phyloP scores from a whole-genome alignment of 1,140 invertebrate species.

The Drosophila pectinifera region DNA sequence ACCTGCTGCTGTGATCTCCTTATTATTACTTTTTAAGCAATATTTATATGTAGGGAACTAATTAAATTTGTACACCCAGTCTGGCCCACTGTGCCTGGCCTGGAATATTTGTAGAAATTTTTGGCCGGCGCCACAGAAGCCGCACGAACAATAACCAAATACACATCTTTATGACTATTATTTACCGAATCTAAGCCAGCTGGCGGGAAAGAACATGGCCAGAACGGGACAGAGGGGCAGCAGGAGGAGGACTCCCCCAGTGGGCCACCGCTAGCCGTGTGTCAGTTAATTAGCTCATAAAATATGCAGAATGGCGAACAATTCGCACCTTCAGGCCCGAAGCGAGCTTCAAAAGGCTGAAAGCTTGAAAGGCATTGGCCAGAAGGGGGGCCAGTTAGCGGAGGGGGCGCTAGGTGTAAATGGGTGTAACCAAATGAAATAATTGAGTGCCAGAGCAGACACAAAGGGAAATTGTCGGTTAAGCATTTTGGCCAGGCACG shows the following conservation, averaged over 20 bases:
- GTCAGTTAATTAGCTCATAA: constrained; percentile 83
- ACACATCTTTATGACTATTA: constrained; percentile 56
- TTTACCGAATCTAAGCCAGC: constrained; percentile 36
- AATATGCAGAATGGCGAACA: constrained; percentile 79
- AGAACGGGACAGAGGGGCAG: background rate
- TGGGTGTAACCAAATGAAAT: constrained; percentile 57
- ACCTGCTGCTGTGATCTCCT: no score
- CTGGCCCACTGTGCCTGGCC: constrained; percentile 11
- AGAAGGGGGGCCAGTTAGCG: background rate
- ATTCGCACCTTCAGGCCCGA: constrained; percentile 71
- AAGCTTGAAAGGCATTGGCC: constrained; percentile 9
- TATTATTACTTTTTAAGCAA: background rate
- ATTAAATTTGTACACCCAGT: no score
- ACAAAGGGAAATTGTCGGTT: constrained; percentile 19
- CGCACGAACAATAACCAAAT: constrained; percentile 43
- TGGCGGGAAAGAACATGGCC: constrained; percentile 16
- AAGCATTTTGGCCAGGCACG: background rate
- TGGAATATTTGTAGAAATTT: constrained; percentile 47
- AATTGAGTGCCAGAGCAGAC: constrained; percentile 71
- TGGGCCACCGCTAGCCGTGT: constrained; percentile 52
- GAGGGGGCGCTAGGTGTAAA: constrained; percentile 8
- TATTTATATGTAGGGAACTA: background rate
- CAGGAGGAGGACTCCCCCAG: constrained; percentile 8
- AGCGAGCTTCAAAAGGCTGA: constrained; percentile 47
- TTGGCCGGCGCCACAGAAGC: constrained; percentile 37